Conservation (phyloP, 2,113 vertebrate genomes). For the Thinocorus orbignyianus region DNA sequence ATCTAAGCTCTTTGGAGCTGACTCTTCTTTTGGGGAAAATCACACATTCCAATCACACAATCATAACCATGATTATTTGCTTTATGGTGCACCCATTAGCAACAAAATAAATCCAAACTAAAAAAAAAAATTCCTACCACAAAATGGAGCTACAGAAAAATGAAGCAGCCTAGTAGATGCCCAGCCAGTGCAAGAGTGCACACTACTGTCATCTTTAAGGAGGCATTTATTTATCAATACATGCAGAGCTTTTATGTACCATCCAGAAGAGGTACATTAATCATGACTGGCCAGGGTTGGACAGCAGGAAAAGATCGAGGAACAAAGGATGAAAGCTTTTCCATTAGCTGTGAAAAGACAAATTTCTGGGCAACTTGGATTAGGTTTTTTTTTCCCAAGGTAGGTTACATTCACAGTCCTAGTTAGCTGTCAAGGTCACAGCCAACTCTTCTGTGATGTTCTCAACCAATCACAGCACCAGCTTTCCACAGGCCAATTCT, state of each 20-base stretch:
- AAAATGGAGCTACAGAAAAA: neutral
- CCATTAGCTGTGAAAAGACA: neutral
- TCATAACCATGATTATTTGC: neutral
- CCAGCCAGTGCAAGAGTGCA: neutral
- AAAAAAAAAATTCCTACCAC: neutral
- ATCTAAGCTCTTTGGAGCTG: neutral
- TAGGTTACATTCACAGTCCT: neutral
- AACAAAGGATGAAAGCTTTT: neutral
- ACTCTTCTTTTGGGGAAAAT: neutral
- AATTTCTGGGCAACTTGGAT: neutral
- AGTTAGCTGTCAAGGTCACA: neutral
- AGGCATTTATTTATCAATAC: neutral
- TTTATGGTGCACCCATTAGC: neutral
- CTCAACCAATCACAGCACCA: neutral
- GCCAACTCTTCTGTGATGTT: neutral
- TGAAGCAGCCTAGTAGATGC: neutral
- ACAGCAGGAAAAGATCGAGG: neutral
- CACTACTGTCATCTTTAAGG: neutral
- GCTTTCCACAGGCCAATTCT: neutral
- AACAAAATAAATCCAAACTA: neutral
- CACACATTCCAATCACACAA: neutral
- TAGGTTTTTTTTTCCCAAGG: neutral
- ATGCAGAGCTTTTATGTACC: neutral
- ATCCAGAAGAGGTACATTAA: neutral
- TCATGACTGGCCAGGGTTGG: neutral